Percentiles rank a stretch among this genome's conserved stretches.
Evolutionary conservation across 92 coral and sea anemone species (phyloP).

Genomic region (Galaxea fascicularis): DNA sequence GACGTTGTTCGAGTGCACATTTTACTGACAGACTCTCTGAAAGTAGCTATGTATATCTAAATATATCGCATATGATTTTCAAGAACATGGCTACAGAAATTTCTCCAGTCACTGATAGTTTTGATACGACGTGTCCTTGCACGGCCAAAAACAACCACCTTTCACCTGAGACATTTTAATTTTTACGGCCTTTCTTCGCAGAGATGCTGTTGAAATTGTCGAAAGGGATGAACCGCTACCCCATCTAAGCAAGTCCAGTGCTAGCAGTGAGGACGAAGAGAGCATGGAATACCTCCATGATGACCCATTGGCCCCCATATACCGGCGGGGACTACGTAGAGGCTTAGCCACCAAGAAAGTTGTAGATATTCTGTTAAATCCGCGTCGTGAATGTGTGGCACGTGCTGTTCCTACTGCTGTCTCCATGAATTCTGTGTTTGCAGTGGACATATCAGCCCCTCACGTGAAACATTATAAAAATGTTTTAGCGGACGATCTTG

Average conservation of each 20-base stretch:
- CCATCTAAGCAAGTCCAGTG: conserved; percentile 3
- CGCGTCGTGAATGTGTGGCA: conserved; percentile 16
- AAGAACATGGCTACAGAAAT: no score
- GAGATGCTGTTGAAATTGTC: conserved; percentile 9
- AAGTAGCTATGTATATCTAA: no score
- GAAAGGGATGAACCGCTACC: not conserved
- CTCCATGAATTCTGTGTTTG: conserved; percentile 34
- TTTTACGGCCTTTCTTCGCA: conserved; percentile 5
- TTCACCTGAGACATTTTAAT: not conserved
- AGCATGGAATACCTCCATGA: conserved; percentile 19
- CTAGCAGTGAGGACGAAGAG: conserved; percentile 33
- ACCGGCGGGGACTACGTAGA: conserved; percentile 24
- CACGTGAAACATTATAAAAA: conserved; percentile 46
- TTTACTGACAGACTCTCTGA: no score
- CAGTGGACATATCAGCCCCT: conserved; percentile 43
- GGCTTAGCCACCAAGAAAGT: conserved; percentile 44
- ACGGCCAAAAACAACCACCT: not conserved
- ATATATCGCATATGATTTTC: no score
- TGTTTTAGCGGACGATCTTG: conserved; percentile 51
- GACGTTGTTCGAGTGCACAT: no score
- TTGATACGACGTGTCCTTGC: conserved; percentile 1
- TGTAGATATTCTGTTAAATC: conserved; percentile 40
- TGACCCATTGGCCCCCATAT: conserved; percentile 37
- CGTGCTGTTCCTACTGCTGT: conserved; percentile 44
- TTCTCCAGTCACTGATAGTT: no score